Percentiles rank a stretch among this genome's conserved stretches.
Evolutionary conservation across 2,113 vertebrate species (phyloP).

Genomic region (Podarcis raffonei): DNA sequence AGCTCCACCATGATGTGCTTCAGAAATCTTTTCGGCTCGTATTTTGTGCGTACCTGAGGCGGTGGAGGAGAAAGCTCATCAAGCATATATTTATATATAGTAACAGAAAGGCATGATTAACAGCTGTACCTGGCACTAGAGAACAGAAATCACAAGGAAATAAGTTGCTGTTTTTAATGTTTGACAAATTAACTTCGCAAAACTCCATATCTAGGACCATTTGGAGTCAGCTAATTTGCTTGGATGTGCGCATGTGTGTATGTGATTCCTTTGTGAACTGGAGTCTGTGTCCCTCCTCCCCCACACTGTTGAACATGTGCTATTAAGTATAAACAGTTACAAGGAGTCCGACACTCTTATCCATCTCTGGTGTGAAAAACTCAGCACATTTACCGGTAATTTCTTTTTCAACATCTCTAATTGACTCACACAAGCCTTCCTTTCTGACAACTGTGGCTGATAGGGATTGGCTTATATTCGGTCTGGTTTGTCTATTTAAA

Average conservation of each 20-base stretch:
- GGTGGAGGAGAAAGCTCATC: neutral
- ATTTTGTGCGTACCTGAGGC: slow-evolving; percentile 76
- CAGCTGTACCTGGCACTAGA: neutral
- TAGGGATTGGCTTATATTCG: neutral
- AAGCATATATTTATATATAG: neutral
- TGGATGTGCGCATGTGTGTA: neutral
- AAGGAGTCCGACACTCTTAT: neutral
- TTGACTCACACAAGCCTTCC: neutral
- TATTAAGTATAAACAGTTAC: neutral
- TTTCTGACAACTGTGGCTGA: neutral
- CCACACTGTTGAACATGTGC: neutral
- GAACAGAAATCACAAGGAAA: neutral
- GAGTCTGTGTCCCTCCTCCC: neutral
- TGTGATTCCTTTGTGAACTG: neutral
- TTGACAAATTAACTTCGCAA: neutral
- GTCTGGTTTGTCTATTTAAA: neutral
- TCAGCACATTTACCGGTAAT: neutral
- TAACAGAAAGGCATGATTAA: neutral
- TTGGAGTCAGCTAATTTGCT: neutral
- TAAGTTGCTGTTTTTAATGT: neutral
- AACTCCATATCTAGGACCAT: neutral
- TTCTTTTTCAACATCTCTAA: neutral
- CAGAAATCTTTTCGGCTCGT: slow-evolving; percentile 73
- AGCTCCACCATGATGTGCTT: slow-evolving; percentile 73
- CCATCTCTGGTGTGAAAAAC: no score